Evolutionary conservation across 2,113 vertebrate species (phyloP).

Genomic region (Leucopsar rothschildi): DNA sequence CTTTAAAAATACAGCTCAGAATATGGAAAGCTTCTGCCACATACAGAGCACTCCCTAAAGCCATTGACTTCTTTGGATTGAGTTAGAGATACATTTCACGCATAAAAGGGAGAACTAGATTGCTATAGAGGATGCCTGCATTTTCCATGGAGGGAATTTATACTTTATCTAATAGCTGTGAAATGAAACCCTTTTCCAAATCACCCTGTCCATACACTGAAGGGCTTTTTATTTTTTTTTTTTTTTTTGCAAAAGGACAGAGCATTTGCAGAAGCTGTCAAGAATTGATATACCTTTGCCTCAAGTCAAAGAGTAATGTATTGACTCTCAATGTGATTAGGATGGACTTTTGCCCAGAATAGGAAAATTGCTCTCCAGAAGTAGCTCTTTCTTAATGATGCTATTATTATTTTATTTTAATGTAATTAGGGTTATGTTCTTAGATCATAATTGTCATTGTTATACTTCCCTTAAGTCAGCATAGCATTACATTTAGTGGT

Average conservation of each 20-base stretch:
- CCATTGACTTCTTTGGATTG: not conserved
- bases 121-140: not conserved
- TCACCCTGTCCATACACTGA: not conserved
- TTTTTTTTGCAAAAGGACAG: not conserved
- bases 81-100: not conserved
- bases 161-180: not conserved
- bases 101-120: not conserved
- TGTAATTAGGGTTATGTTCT: slow-evolving; percentile 41
- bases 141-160: not conserved
- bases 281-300: not conserved
- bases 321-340: slow-evolving; percentile 14
- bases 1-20: not conserved
- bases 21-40: not conserved
- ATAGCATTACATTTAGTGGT: not conserved
- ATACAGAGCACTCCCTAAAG: not conserved
- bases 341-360: slow-evolving; percentile 42
- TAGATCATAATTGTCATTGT: slow-evolving; percentile 35
- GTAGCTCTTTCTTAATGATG: not conserved
- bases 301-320: slow-evolving; percentile 5
- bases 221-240: not conserved
- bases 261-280: slow-evolving; percentile 17
- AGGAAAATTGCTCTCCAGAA: slow-evolving; percentile 24
- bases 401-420: slow-evolving; percentile 59
- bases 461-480: slow-evolving; percentile 44
- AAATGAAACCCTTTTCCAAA: not conserved